These are phyloP conservation scores for Hetaerina americana DNA, from an alignment of 1,140 invertebrate genomes.

Conservation along the genomic window DNA sequence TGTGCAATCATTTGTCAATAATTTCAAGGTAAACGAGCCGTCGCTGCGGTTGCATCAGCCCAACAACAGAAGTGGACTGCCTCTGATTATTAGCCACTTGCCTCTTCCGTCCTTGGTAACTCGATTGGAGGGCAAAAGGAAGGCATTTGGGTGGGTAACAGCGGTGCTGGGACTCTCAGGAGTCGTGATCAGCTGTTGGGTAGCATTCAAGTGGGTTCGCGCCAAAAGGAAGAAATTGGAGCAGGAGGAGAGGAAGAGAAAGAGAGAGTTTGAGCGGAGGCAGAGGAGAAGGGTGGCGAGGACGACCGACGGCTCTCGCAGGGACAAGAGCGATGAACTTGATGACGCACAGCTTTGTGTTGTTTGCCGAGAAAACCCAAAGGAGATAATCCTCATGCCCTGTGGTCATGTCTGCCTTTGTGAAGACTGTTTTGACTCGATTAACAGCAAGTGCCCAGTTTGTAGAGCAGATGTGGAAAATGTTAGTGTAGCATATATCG, in stretches of 20 bases:
- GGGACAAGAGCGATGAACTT: constrained; percentile 30
- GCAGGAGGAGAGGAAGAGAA: constrained; percentile 39
- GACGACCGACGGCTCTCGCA: constrained; percentile 22
- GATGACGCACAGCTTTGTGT: constrained; percentile 55
- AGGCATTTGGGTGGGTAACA: constrained; percentile 39
- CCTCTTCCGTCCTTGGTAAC: background rate
- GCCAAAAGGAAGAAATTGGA: constrained; percentile 34
- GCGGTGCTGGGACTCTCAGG: constrained; percentile 53
- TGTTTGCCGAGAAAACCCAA: constrained; percentile 51
- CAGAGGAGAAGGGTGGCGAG: constrained; percentile 45
- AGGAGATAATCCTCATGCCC: constrained; percentile 58
- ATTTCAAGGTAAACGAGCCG: too few relatives aligned
- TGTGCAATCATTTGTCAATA: too few relatives aligned
- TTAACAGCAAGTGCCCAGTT: constrained; percentile 51
- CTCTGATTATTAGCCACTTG: constrained; percentile 6
- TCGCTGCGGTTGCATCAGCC: constrained; percentile 51
- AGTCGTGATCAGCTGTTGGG: constrained; percentile 43
- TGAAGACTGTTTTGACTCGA: constrained; percentile 62
- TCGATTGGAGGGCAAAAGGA: background rate
- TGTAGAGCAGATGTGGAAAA: constrained; percentile 48
- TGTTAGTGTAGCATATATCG: background rate
- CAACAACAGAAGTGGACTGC: constrained; percentile 30
- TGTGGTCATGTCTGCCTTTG: constrained; percentile 75
- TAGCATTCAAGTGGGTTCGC: constrained; percentile 46
- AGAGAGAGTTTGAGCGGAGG: constrained; percentile 44